A percentile compares a stretch with the other conserved stretches of the same genome.
phyloP scores from a whole-genome alignment of 64 coral and sea anemone genomes.

The Pachyseris speciosa region DNA sequence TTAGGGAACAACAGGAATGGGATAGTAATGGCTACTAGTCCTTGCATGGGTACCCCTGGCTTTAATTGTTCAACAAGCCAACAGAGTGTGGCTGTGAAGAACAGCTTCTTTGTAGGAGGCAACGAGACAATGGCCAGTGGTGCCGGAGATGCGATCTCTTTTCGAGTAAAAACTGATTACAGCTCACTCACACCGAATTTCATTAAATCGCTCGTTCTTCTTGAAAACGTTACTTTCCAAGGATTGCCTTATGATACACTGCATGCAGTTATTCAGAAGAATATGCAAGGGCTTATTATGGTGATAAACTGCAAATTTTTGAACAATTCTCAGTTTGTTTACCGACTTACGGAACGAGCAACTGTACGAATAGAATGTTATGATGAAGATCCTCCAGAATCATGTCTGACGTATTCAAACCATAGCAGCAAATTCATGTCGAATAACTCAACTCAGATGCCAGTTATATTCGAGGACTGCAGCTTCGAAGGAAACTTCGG shows the following conservation, averaged over 20 bases:
- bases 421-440: neutral
- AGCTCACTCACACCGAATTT: neutral
- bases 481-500: neutral
- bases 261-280: neutral
- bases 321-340: neutral
- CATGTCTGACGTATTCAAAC: neutral
- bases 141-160: neutral
- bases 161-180: neutral
- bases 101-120: neutral
- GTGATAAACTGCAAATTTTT: constrained; percentile 5
- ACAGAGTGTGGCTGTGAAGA: neutral
- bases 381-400: neutral
- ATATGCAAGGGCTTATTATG: neutral
- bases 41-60: neutral
- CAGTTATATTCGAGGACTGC: neutral
- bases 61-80: neutral
- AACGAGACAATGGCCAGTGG: neutral
- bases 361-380: neutral
- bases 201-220: neutral
- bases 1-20: neutral
- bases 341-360: neutral
- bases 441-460: neutral
- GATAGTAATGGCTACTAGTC: neutral
- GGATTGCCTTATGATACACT: neutral
- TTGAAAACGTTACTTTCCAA: constrained; percentile 35